Conservation (phyloP, 2,797 vertebrate species). For the Phataginus tricuspis region DNA sequence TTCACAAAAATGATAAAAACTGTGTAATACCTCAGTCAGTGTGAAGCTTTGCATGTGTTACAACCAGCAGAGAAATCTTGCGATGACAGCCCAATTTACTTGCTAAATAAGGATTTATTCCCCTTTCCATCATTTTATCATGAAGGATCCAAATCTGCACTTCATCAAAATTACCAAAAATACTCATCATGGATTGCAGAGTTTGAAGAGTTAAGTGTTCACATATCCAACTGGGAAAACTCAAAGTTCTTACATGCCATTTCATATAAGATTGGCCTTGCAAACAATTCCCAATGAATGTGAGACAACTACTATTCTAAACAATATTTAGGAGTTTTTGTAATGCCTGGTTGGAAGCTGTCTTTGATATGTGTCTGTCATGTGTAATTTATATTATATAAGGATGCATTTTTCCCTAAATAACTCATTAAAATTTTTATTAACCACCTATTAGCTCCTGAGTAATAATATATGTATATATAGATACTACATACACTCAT, state of each 20-base stretch:
- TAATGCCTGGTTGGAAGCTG: background rate
- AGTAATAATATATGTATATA: background rate
- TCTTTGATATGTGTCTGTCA: background rate
- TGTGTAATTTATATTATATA: background rate
- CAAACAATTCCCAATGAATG: background rate
- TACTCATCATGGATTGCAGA: background rate
- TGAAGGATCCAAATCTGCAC: background rate
- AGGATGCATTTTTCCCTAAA: background rate
- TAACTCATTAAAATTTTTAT: background rate
- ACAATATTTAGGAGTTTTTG: background rate
- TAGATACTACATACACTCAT: background rate
- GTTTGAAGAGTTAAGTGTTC: background rate
- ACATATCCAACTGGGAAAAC: background rate
- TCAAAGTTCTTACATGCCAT: background rate
- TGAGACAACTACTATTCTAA: background rate
- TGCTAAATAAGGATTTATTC: background rate
- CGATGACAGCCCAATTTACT: background rate
- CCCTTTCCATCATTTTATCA: background rate
- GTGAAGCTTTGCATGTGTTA: background rate
- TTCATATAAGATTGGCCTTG: background rate
- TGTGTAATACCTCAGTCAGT: background rate
- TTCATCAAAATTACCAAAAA: background rate
- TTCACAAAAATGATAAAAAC: background rate
- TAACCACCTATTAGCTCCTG: background rate
- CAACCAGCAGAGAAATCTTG: background rate